Evolutionary conservation across 1,140 invertebrate genomes (phyloP), one percentile per base, ranked within the genome.

Genomic region (Nasonia giraulti): DNA sequence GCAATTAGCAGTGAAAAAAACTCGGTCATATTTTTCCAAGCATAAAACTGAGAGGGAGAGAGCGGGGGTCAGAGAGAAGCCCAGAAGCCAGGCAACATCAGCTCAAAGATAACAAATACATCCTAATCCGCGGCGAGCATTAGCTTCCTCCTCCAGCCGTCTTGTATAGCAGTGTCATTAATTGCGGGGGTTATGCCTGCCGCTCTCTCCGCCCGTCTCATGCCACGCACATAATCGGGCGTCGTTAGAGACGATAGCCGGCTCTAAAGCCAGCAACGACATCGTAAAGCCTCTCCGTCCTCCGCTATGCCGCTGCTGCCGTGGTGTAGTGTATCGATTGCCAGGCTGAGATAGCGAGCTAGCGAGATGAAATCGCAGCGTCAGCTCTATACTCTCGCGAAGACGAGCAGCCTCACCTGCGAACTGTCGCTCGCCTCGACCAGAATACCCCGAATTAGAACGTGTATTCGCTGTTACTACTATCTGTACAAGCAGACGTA

Each of bases 151-250:
- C 55, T 62, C 47, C 12, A 4, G 11, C 14, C 55, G 69, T 82
- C 69, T 82, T 76, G 81, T 76, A 82, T 68, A 82, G 76, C 81
- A 76, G 81, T 82, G 73, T 82, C 81, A 76, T 82, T 82, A 82
- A 82, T 82, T 78, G 62, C 74, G 27, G 31, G 83, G 68, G 77
- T 85, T 81, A 75, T 80, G 78, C 83, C 69, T 66, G 40, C 69
- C 27, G 27, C 27, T 27, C 27, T 27, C 47, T 10, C 62, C 17
- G 55, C n/a, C 55, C 17, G 14, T 62, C 55, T 44, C 40, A 44
- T 44, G 55, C 17, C 5, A 23, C 31, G 44, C 75, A 79, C 79
- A 78, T 74, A 50, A 76, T 76, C 81, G 81, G 47, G 73, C 80
- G 31, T 74, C 77, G 69, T 79, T 74, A 55, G 55, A 12, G 31